These are phyloP conservation scores for Porites evermanni DNA, from an alignment of 92 coral and sea anemone species.

Conservation along the genomic window DNA sequence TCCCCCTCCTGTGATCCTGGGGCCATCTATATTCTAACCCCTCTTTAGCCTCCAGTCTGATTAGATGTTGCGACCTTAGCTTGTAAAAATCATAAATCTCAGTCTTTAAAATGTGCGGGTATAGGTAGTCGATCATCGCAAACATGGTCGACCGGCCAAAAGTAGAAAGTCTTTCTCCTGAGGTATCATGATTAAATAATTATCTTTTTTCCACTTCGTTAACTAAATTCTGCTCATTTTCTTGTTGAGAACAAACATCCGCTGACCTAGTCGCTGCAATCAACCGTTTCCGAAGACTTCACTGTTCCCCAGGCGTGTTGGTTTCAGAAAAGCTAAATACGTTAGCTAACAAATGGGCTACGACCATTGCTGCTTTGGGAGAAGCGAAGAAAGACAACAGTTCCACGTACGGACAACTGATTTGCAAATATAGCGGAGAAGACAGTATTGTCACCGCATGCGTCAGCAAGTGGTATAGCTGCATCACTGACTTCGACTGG, in stretches of 20 bases:
- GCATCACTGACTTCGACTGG: constrained; percentile 79
- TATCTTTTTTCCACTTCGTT: no score
- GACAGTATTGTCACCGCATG: constrained; percentile 48
- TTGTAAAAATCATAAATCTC: no score
- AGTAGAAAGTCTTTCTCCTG: no score
- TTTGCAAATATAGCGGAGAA: constrained; percentile 45
- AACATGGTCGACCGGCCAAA: no score
- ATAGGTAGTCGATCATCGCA: no score
- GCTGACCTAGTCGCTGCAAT: constrained; percentile 23
- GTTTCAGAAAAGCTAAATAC: constrained; percentile 42
- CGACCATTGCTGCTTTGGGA: constrained; percentile 23
- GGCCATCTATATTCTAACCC: no score
- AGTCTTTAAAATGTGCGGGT: no score
- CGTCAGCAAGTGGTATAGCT: constrained; percentile 70
- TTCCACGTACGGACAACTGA: constrained; percentile 53
- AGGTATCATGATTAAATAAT: no score
- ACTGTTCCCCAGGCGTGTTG: constrained; percentile 63
- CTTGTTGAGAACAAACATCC: neutral
- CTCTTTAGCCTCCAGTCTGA: no score
- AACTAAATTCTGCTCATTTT: neutral
- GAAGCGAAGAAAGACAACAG: constrained; percentile 29
- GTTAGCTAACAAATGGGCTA: constrained; percentile 59
- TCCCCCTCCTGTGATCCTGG: no score
- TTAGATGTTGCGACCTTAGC: no score
- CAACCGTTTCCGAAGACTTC: constrained; percentile 65